Conservation (phyloP, 2,888 invertebrate genomes). For the Drosophila ustulata region DNA sequence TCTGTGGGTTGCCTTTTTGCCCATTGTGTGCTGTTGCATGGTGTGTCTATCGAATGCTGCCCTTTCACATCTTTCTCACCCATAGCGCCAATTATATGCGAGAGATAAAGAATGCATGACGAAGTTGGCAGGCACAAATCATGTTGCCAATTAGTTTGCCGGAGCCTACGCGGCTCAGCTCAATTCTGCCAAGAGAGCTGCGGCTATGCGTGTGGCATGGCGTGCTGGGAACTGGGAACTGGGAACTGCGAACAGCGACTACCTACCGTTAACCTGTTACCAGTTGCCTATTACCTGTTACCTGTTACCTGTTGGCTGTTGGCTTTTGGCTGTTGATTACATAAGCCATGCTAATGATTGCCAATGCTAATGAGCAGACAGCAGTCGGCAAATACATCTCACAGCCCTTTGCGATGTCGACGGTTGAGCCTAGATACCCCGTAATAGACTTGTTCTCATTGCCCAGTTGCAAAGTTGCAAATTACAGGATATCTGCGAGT, state of each 20-base stretch:
- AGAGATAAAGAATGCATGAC: conserved; percentile 2
- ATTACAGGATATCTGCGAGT: not conserved
- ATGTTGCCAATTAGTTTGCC: conserved; percentile 38
- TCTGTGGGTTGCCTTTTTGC: no score
- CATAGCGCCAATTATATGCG: conserved; percentile 11
- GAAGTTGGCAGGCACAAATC: conserved; percentile 25
- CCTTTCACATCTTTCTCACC: conserved; percentile 8
- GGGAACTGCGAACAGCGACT: not conserved
- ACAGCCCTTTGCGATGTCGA: not conserved
- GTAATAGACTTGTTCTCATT: not conserved
- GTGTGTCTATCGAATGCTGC: not conserved
- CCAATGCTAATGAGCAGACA: conserved; percentile 2
- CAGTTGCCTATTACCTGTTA: not conserved
- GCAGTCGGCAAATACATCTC: not conserved
- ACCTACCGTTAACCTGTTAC: conserved; percentile 21
- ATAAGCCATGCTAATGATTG: conserved; percentile 30
- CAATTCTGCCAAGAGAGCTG: not conserved
- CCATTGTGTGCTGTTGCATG: not conserved
- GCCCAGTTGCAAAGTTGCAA: not conserved
- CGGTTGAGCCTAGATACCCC: not conserved
- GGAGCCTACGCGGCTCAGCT: not conserved
- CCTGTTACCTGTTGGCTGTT: not conserved
- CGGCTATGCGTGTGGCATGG: conserved; percentile 11
- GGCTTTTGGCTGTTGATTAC: conserved; percentile 10
- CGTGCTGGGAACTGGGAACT: conserved; percentile 4